Evolutionary conservation across 2,888 invertebrate genomes (phyloP).

Genomic region (Drosophila mulleri): DNA sequence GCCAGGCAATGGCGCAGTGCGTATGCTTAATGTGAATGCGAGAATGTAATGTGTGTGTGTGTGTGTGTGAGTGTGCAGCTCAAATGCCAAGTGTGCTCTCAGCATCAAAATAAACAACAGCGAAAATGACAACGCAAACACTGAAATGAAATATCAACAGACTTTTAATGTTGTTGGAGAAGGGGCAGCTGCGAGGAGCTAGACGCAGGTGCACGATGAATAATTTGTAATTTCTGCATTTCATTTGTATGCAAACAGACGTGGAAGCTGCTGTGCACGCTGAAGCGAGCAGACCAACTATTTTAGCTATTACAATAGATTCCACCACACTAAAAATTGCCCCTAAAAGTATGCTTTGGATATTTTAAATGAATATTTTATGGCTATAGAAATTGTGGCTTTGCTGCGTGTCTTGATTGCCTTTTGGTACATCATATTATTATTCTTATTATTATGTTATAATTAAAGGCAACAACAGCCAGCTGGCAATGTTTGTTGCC

Average conservation of each 20-base stretch:
- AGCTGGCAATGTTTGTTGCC: not conserved
- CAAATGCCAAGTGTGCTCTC: conserved; percentile 47
- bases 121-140: conserved; percentile 46
- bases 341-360: conserved; percentile 6
- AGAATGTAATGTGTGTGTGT: not conserved
- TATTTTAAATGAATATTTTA: not conserved
- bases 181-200: not conserved
- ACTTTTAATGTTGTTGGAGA: conserved; percentile 1
- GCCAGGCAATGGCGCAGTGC: not conserved
- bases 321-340: not conserved
- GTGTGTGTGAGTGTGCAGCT: not conserved
- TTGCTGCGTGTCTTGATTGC: not conserved
- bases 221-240: conserved; percentile 11
- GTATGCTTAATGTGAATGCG: not conserved
- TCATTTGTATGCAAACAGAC: conserved; percentile 15
- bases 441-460: conserved; percentile 2
- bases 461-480: not conserved
- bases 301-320: not conserved
- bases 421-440: not conserved
- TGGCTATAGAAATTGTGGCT: not conserved
- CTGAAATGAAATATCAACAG: conserved; percentile 54
- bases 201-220: not conserved
- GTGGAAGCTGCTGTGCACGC: too few relatives aligned
- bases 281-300: not conserved
- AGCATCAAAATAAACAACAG: conserved; percentile 1